Percentiles rank a stretch among this genome's conserved stretches.
Conservation (phyloP, 2,113 vertebrate genomes). For the Thalassoma bifasciatum region DNA sequence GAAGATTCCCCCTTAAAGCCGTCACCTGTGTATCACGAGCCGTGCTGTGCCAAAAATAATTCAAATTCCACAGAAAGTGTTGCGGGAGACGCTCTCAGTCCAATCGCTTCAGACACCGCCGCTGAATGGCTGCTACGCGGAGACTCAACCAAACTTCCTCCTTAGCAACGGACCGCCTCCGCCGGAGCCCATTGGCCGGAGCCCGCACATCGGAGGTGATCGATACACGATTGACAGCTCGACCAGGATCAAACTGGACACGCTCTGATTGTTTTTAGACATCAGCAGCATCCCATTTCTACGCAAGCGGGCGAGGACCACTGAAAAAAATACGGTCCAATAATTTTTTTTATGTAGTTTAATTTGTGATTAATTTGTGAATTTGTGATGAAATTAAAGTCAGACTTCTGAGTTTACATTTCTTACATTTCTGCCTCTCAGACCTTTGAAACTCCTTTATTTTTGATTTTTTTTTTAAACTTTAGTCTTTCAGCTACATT, state of each 20-base stretch:
- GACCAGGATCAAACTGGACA: constrained; percentile 5
- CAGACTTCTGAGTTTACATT: too few species aligned
- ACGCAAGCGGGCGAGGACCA: too few species aligned
- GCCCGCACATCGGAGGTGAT: constrained; percentile 39
- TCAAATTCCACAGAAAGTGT: constrained; percentile 75
- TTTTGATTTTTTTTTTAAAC: too few species aligned
- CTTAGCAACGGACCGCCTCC: constrained; percentile 84
- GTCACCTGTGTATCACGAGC: constrained; percentile 50
- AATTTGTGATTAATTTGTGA: too few species aligned
- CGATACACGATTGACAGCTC: constrained; percentile 31
- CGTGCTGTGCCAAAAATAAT: constrained; percentile 59
- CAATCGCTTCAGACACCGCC: constrained; percentile 72
- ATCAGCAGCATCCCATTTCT: not conserved
- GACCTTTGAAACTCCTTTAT: too few species aligned
- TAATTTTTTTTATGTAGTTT: too few species aligned
- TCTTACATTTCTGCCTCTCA: too few species aligned
- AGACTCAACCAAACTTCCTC: constrained; percentile 81
- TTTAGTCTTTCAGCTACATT: too few species aligned
- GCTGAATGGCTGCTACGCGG: constrained; percentile 74
- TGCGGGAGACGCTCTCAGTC: constrained; percentile 47
- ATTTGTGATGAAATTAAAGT: too few species aligned
- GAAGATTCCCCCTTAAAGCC: constrained; percentile 39
- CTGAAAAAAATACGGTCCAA: too few species aligned
- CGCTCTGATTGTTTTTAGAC: not conserved
- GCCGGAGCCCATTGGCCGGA: constrained; percentile 59